Percentiles rank a stretch among this genome's conserved stretches.
phyloP scores from a whole-genome alignment of 2,888 invertebrate species.

The Cephus nigrinus region DNA sequence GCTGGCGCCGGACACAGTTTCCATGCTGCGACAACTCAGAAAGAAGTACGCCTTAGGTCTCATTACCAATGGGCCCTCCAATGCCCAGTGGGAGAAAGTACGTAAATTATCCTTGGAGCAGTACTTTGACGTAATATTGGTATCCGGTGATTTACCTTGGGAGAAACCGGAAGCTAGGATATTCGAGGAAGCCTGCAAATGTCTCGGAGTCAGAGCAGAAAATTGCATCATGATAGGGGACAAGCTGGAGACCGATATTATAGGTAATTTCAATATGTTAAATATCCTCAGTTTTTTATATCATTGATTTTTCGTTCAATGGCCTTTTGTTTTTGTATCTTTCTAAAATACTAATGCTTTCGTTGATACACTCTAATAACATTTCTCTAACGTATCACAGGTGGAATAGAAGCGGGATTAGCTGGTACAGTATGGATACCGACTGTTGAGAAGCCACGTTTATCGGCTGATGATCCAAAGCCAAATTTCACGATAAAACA shows the following conservation, averaged over 20 bases:
- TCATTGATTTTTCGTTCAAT: neutral
- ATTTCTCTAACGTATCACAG: constrained; percentile 57
- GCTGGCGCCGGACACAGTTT: constrained; percentile 75
- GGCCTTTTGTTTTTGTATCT: too few relatives aligned
- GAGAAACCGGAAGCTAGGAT: constrained; percentile 88
- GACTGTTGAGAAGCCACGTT: constrained; percentile 59
- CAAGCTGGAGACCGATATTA: constrained; percentile 88
- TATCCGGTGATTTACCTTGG: constrained; percentile 87
- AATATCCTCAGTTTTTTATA: neutral
- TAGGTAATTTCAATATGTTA: constrained; percentile 55
- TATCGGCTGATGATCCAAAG: constrained; percentile 64
- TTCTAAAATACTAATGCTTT: too few relatives aligned
- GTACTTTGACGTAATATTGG: constrained; percentile 83
- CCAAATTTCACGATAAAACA: constrained; percentile 77
- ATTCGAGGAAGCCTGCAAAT: constrained; percentile 83
- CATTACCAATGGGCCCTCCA: constrained; percentile 88
- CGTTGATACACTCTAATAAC: neutral
- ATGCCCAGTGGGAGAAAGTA: constrained; percentile 91
- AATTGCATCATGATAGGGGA: constrained; percentile 90
- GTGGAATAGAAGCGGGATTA: constrained; percentile 80
- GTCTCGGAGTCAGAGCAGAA: constrained; percentile 78
- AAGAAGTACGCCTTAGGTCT: constrained; percentile 81
- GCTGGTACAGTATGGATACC: constrained; percentile 87
- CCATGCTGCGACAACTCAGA: constrained; percentile 77
- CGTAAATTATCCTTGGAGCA: constrained; percentile 75